Base-by-base conservation (phyloP, 2,888 invertebrate species). In the Clivina fossor region DNA sequence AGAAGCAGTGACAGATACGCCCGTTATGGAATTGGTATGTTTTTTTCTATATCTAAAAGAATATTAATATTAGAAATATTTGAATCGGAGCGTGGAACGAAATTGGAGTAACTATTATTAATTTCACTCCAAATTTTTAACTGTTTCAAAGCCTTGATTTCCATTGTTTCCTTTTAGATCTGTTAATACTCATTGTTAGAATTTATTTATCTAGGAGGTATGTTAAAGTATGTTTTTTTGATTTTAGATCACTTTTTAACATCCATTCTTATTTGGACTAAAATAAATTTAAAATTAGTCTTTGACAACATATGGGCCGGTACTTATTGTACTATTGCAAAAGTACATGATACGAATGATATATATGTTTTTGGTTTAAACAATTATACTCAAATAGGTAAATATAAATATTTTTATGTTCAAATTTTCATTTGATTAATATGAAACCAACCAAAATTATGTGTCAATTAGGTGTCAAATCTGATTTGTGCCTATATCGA, bases 361-460 rank as follows among this genome's bases (percentile, higher is more conserved):
- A 81, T 96, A 62, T 90, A 87, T 74, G 93, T 88, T 0, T 93
- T 86, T 76, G 94, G 95, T 3, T 81, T 99, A 48, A 99, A 99
- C 74, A 98, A 98, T 74, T 97, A 93, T 69, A 83, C 85, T 67
- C 98, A 99, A 71, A 79, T 98, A 56, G 95, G 94, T 81, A 67
- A 76, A 66, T 63, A n/a, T n/a, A n/a, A 35, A 16, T 18, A 18
- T 26, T 46, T 22, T 37, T n/a, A n/a, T n/a, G n/a, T n/a, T n/a
- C n/a, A n/a, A n/a, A n/a, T n/a, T n/a, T 16, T 40, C 5, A 37
- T 26, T 13, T 40, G n/a, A 15, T n/a, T n/a, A n/a, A n/a, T n/a
- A n/a, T n/a, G n/a, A n/a, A n/a, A n/a, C n/a, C n/a, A n/a, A n/a
- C n/a, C n/a, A n/a, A n/a, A n/a, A n/a, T n/a, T n/a, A n/a, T n/a